phyloP scores from a whole-genome alignment of 2,797 vertebrate species.

The Eospalax fontanierii region DNA sequence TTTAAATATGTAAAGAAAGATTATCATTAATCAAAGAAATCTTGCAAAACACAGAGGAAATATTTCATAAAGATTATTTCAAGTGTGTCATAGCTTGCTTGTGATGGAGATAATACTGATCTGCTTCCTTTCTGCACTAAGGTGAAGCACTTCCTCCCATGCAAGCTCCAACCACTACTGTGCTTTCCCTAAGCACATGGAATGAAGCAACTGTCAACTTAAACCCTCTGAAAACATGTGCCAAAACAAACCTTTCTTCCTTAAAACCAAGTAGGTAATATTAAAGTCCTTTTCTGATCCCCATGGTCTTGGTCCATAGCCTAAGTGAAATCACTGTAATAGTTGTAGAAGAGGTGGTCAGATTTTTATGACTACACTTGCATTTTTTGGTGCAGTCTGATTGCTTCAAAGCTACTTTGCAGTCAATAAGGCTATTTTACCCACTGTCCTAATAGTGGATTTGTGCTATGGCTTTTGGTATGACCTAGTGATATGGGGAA shows the following conservation, averaged over 20 bases:
- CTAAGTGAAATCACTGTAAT: background rate
- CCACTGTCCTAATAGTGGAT: background rate
- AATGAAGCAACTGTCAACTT: background rate
- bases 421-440: background rate
- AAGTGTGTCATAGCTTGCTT: background rate
- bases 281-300: background rate
- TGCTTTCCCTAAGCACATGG: background rate
- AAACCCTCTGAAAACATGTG: background rate
- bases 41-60: background rate
- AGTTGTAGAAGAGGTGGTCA: background rate
- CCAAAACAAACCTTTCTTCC: too few species aligned
- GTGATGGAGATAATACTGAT: background rate
- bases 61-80: background rate
- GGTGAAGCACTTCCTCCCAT: background rate
- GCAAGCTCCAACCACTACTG: background rate
- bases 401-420: background rate
- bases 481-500: background rate
- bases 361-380: background rate
- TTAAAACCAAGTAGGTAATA: too few species aligned
- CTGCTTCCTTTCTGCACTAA: background rate
- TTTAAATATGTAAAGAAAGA: background rate
- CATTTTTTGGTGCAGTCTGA: background rate
- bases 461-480: background rate
- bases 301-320: background rate
- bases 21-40: background rate